These are phyloP conservation scores for Dunckerocampus dactyliophorus DNA, from an alignment of 2,113 vertebrate genomes.

Conservation along the genomic window DNA sequence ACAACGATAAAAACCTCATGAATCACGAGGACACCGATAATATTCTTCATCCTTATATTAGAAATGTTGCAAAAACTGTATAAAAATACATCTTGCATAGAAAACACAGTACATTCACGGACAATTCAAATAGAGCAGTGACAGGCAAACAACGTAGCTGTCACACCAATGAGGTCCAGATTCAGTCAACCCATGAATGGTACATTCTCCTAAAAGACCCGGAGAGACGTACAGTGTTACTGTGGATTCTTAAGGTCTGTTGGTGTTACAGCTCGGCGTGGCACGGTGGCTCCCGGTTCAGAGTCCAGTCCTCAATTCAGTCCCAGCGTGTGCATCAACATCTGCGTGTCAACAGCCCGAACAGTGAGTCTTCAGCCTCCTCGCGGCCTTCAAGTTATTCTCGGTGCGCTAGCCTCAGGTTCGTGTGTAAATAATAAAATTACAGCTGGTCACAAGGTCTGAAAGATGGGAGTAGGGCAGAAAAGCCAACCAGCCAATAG, in stretches of 20 bases:
- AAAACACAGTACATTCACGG: constrained; percentile 64
- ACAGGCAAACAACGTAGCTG: constrained; percentile 17
- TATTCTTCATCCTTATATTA: constrained; percentile 20
- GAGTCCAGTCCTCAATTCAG: constrained; percentile 7
- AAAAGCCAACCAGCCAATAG: constrained; percentile 9
- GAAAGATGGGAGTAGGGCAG: not conserved
- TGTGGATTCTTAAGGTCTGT: constrained; percentile 15
- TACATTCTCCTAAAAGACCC: constrained; percentile 7
- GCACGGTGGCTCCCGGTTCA: constrained; percentile 7
- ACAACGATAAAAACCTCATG: not conserved
- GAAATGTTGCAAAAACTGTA: constrained; percentile 39
- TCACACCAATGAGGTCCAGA: constrained; percentile 26
- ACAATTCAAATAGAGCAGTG: constrained; percentile 32
- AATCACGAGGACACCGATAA: not conserved
- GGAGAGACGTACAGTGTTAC: constrained; percentile 22
- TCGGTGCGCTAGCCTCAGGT: constrained; percentile 9
- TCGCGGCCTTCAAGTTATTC: constrained; percentile 24
- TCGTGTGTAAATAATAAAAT: constrained; percentile 18
- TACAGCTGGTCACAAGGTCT: constrained; percentile 2
- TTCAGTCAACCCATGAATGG: not conserved
- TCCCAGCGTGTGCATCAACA: constrained; percentile 1
- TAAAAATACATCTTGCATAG: constrained; percentile 53
- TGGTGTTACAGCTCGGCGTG: not conserved
- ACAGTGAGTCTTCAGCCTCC: constrained; percentile 4
- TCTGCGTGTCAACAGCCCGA: not conserved